Evolutionary conservation across 1,140 invertebrate species (phyloP), one percentile per base, ranked within the genome.

Genomic region (Drosophila pandora): DNA sequence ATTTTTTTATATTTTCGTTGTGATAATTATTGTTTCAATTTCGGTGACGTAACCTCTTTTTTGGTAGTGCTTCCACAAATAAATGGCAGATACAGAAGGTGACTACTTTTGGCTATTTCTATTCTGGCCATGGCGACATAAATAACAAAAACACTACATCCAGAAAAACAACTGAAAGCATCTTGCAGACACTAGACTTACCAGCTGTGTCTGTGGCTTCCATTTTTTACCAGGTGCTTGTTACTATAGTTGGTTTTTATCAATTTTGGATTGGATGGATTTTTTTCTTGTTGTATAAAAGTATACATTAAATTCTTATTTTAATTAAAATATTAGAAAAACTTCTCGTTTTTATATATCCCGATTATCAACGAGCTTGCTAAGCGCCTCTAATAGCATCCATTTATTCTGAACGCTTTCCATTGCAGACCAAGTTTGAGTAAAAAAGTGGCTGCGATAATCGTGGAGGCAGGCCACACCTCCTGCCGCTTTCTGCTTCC

Each of bases 361-460:
- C 63, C 7, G 25, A 68, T 69, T 68, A 69, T 48, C 63, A 55
- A 54, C 30, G 43, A 57, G 58, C 58, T 41, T 32, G 34, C 30
- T 41, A 73, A 75, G 70, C 71, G 41, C 60, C 53, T 71, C 71
- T 74, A 74, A 74, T 74, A 71, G 68, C 65, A 69, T 56, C 64
- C 64, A 70, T 70, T 70, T 69, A 70, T 71, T 8, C 12, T 25
- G n/a, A 22, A 43, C n/a, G 39, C 34, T 39, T 41, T 8, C 39
- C 50, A 39, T 12, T 23, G 2, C 22, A 28, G 22, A 22, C 68
- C 39, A 37, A 47, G 47, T 70, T 28, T 50, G 37, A 52, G 69
- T n/a, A 32, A 72, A 47, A 71, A 72, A 61, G 30, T 55, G 58
- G 37, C 13, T 32, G 32, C 49, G 43, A 70, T 77, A 77, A 77